Conservation (phyloP, 2,888 invertebrate genomes). For the Noctua janthe region DNA sequence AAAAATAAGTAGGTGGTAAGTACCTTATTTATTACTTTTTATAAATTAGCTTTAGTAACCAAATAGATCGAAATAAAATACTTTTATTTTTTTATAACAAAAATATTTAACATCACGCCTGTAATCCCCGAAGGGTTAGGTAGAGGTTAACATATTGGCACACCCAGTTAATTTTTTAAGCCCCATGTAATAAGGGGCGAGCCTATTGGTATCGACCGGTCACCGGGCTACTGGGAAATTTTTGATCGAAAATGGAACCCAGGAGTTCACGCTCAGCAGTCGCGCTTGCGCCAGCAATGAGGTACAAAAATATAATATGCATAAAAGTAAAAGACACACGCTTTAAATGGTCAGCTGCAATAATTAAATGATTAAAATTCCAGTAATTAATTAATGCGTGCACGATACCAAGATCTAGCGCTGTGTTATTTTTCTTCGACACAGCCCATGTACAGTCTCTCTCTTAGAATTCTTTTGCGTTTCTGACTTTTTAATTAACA, state of each 20-base stretch:
- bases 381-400: too few species aligned
- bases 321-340: too few species aligned
- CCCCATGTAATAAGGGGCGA: background rate
- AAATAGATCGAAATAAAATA: too few species aligned
- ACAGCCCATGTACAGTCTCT: background rate
- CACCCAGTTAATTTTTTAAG: background rate
- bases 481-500: too few species aligned
- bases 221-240: background rate
- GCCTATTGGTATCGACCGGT: background rate
- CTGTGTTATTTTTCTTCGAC: background rate
- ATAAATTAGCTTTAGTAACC: too few species aligned
- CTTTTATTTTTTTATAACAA: background rate
- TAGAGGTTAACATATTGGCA: background rate
- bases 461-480: too few species aligned
- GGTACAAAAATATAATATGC: background rate
- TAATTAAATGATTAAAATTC: background rate
- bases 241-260: background rate
- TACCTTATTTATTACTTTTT: background rate
- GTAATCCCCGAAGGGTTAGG: background rate
- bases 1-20: background rate
- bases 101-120: background rate
- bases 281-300: background rate
- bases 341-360: background rate
- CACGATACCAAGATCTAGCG: background rate
- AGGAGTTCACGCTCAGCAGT: too few species aligned